These are phyloP conservation scores for Nomada fucata DNA, from an alignment of 2,888 invertebrate genomes.

Conservation along the genomic window DNA sequence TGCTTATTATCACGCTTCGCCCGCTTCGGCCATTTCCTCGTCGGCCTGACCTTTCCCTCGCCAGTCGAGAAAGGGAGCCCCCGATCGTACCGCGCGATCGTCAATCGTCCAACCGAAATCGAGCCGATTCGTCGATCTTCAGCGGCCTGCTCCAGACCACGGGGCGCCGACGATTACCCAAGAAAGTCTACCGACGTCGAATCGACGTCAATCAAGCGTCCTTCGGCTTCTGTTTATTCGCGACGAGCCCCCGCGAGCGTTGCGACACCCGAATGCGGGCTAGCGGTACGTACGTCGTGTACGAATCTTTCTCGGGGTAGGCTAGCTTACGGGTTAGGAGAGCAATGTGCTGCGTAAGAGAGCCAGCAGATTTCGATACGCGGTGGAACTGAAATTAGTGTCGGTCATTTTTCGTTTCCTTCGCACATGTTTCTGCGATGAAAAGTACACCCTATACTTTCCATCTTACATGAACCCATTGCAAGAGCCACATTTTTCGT, in stretches of 20 bases:
- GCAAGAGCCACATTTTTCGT: too few species aligned
- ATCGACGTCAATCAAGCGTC: constrained; percentile 17
- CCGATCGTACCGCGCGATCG: background rate
- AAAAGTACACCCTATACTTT: too few species aligned
- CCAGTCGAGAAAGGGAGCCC: constrained; percentile 10
- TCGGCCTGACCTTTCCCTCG: constrained; percentile 81
- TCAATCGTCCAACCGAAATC: constrained; percentile 27
- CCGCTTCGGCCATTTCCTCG: constrained; percentile 74
- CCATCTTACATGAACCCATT: too few species aligned
- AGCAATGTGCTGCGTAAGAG: background rate
- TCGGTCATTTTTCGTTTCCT: too few species aligned
- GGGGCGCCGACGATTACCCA: constrained; percentile 16
- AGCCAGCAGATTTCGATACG: too few species aligned
- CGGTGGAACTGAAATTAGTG: too few species aligned
- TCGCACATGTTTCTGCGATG: too few species aligned
- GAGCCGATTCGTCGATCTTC: constrained; percentile 33
- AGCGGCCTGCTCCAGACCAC: constrained; percentile 26
- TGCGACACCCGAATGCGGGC: constrained; percentile 26
- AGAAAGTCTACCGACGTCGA: constrained; percentile 24
- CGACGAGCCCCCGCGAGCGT: background rate
- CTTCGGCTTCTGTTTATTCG: constrained; percentile 35
- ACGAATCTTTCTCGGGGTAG: background rate
- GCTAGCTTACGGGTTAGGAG: background rate
- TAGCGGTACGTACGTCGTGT: background rate
- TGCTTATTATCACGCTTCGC: constrained; percentile 71